These are phyloP conservation scores for Zaprionus ghesquierei DNA, from an alignment of 1,140 invertebrate species.

Conservation along the genomic window DNA sequence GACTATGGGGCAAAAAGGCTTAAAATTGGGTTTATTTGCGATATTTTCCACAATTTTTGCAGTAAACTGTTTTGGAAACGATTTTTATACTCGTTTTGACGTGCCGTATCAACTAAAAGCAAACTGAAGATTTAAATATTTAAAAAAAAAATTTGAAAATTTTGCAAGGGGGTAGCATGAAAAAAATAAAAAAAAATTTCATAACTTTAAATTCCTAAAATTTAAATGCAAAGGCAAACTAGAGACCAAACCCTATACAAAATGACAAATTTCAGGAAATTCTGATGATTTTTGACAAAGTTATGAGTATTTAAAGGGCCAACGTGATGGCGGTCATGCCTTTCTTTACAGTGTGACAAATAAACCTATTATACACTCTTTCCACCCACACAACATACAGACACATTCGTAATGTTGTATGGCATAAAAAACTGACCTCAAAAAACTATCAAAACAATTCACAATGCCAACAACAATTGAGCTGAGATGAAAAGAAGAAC, in stretches of 20 bases:
- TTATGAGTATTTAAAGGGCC: background rate
- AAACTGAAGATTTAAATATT: too few relatives aligned
- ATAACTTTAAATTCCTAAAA: background rate
- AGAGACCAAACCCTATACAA: background rate
- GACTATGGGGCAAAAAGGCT: too few relatives aligned
- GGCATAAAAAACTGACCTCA: conserved; percentile 27
- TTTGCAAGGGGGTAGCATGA: too few relatives aligned
- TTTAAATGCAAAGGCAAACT: background rate
- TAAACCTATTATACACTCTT: background rate
- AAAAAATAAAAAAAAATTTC: too few relatives aligned
- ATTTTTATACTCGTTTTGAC: too few relatives aligned
- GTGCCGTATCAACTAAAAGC: too few relatives aligned
- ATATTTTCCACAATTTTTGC: too few relatives aligned
- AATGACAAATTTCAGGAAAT: background rate
- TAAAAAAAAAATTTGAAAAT: too few relatives aligned
- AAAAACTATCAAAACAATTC: conserved; percentile 34
- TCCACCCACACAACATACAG: background rate
- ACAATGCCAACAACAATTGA: conserved; percentile 36
- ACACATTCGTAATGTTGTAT: background rate
- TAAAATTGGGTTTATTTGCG: too few relatives aligned
- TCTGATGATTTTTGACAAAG: background rate
- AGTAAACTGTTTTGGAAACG: too few relatives aligned
- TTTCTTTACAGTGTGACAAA: background rate
- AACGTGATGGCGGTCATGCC: background rate
- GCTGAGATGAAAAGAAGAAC: conserved; percentile 32